Conservation (phyloP, 1,140 invertebrate genomes). For the Drosophila melanogaster region Release_6_plus_ISO1_MT NT_033779.5:12474001-12474500, state of each 20-base stretch:
- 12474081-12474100: conserved; percentile 39
- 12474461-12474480: neutral
- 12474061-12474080: conserved; percentile 73
- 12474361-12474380: conserved; percentile 53
- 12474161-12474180: conserved; percentile 11
- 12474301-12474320: conserved; percentile 15
- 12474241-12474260: neutral
- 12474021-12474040: conserved; percentile 29
- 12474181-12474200: conserved; percentile 6
- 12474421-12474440: conserved; percentile 28
- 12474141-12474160: conserved; percentile 8
- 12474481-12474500: conserved; percentile 26
- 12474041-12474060: conserved; percentile 70
- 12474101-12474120: conserved; percentile 36
- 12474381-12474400: conserved; percentile 48
- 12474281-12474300: conserved; percentile 31
- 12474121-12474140: conserved; percentile 12
- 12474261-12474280: neutral
- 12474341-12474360: conserved; percentile 22
- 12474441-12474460: conserved; percentile 26
- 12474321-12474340: conserved; percentile 24
- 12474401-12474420: conserved; percentile 6
- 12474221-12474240: neutral
- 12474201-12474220: neutral
- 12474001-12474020: conserved; percentile 29